Evolutionary conservation across 2,113 vertebrate species (phyloP).

Genomic region (Microcebus tavaratra): DNA sequence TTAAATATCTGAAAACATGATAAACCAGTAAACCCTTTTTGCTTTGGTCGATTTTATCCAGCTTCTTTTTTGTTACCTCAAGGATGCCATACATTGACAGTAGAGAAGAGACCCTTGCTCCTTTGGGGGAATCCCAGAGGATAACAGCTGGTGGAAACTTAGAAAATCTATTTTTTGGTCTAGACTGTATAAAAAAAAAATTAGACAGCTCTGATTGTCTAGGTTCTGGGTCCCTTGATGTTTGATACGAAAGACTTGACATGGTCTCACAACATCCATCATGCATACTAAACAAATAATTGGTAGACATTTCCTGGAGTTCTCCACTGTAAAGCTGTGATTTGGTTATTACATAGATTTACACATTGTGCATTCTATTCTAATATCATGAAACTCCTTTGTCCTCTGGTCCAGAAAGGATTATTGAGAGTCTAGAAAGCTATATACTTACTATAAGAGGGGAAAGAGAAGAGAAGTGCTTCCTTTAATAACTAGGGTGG

Average conservation of each 20-base stretch:
- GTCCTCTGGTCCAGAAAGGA: not conserved
- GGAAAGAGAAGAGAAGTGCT: not conserved
- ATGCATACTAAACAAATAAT: not conserved
- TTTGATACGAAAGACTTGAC: not conserved
- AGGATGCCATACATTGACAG: not conserved
- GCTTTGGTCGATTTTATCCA: not conserved
- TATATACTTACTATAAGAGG: not conserved
- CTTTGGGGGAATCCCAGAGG: not conserved
- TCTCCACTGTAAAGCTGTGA: not conserved
- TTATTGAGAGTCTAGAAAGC: slow-evolving; percentile 28
- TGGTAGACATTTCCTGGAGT: not conserved
- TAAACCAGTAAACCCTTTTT: not conserved
- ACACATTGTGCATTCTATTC: not conserved
- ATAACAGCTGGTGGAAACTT: not conserved
- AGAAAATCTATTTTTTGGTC: not conserved
- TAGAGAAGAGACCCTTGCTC: not conserved
- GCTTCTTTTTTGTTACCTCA: not conserved
- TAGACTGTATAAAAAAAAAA: not conserved
- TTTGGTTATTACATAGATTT: not conserved
- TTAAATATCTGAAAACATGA: not conserved
- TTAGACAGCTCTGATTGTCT: not conserved
- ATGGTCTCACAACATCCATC: not conserved
- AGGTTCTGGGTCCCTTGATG: not conserved
- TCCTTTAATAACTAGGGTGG: not conserved
- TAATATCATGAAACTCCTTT: not conserved